Conservation (phyloP, 2,113 vertebrate genomes). For the Egretta garzetta region DNA sequence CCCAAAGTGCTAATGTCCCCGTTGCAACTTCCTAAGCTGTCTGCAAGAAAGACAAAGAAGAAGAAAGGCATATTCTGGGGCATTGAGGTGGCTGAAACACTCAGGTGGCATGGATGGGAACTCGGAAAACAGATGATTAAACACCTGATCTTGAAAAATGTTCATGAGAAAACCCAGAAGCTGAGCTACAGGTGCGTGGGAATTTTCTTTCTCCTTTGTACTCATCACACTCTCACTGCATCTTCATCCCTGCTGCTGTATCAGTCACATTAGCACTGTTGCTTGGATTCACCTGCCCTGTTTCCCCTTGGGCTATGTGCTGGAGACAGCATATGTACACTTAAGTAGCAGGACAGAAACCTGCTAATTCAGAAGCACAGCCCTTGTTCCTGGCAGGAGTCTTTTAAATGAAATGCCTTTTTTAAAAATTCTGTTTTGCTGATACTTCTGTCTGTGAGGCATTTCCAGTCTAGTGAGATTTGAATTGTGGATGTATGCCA, state of each 20-base stretch:
- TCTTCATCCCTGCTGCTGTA: neutral
- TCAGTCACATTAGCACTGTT: neutral
- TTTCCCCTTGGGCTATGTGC: neutral
- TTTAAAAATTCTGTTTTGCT: conserved; percentile 21
- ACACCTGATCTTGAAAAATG: conserved; percentile 85
- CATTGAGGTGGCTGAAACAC: conserved; percentile 80
- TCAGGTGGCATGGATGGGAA: conserved; percentile 89
- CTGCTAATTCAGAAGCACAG: neutral
- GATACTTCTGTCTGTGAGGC: conserved; percentile 57
- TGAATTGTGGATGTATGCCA: conserved; percentile 49
- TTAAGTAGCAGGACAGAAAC: neutral
- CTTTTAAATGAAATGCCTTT: conserved; percentile 1
- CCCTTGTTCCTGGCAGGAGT: neutral
- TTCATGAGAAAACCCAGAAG: conserved; percentile 83
- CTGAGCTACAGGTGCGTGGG: conserved; percentile 82
- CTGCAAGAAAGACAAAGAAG: neutral
- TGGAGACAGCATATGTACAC: neutral
- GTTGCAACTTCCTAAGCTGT: neutral
- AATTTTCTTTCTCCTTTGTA: neutral
- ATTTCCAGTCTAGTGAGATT: conserved; percentile 63
- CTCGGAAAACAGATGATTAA: conserved; percentile 82
- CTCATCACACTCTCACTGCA: neutral
- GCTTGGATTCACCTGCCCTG: neutral
- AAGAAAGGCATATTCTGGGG: conserved; percentile 79
- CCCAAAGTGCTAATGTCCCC: neutral